A percentile compares a stretch with the other conserved stretches of the same genome.
Evolutionary conservation across 2,113 vertebrate genomes (phyloP).

Genomic region (Budorcas taxicolor): DNA sequence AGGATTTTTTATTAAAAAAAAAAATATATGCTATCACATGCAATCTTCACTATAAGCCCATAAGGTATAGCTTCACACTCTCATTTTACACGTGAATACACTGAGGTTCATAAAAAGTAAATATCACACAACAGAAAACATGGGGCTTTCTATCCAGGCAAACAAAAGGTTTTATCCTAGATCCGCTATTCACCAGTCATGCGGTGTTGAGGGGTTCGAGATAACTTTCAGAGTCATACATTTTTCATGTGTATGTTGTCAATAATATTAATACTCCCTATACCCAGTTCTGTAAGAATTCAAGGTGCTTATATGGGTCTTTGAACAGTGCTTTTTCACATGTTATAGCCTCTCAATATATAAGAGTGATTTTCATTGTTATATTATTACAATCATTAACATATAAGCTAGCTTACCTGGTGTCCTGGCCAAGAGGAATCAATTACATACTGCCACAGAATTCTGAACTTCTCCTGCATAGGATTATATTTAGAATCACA

Average conservation of each 20-base stretch:
- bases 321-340: neutral
- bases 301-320: neutral
- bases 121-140: neutral
- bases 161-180: neutral
- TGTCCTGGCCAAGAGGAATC: neutral
- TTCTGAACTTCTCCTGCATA: neutral
- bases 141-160: neutral
- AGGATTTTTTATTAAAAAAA: neutral
- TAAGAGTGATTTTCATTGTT: neutral
- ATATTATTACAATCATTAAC: neutral
- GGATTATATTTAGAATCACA: neutral
- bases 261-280: neutral
- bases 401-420: neutral
- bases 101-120: neutral
- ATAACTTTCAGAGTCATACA: neutral
- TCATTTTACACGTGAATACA: neutral
- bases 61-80: neutral
- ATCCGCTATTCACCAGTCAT: neutral
- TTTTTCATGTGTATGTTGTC: neutral
- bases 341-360: neutral
- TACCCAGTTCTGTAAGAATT: neutral
- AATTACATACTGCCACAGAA: neutral
- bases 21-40: accelerated
- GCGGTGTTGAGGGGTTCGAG: neutral
- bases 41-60: neutral